phyloP scores from a whole-genome alignment of 2,113 vertebrate genomes.

The Butorides virescens region DNA sequence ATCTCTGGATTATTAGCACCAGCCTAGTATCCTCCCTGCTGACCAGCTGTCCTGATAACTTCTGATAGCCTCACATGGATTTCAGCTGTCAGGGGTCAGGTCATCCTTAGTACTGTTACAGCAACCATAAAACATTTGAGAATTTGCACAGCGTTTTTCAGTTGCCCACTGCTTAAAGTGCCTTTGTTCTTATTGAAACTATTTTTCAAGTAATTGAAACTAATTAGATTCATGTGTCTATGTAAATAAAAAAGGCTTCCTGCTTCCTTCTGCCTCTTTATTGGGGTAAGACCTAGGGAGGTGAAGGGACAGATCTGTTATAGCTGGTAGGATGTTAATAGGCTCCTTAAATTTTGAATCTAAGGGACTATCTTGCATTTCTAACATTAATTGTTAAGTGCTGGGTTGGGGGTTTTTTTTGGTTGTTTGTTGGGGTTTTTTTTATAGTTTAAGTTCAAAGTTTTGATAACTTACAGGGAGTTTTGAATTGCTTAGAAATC shows the following conservation, averaged over 20 bases:
- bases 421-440: neutral
- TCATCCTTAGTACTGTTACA: neutral
- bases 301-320: accelerated
- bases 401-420: neutral
- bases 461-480: neutral
- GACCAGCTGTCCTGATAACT: neutral
- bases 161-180: neutral
- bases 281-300: accelerated
- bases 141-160: neutral
- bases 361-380: too few relatives aligned
- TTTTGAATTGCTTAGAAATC: neutral
- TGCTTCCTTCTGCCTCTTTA: neutral
- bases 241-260: neutral
- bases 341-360: accelerated
- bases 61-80: neutral
- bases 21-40: neutral
- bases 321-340: accelerated
- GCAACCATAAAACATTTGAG: neutral
- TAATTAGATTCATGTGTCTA: neutral
- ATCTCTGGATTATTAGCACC: neutral
- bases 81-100: neutral
- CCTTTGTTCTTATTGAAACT: neutral
- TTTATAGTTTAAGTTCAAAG: neutral
- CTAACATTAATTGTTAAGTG: accelerated
- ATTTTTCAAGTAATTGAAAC: neutral